Conservation (phyloP, 2,797 vertebrate genomes). For the Alauda arvensis region DNA sequence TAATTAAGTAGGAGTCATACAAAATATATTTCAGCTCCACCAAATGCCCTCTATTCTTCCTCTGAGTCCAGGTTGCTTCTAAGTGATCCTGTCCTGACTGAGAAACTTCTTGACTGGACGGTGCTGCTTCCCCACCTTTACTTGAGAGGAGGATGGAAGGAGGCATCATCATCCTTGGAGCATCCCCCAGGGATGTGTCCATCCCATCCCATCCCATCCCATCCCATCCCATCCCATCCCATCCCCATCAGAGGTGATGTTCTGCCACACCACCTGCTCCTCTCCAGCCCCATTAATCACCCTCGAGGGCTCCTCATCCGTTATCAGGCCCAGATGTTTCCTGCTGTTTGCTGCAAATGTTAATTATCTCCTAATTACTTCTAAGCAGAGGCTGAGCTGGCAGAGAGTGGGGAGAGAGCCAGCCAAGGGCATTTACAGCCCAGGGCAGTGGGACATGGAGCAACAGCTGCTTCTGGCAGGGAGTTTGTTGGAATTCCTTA, state of each 20-base stretch:
- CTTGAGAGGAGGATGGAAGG: not conserved
- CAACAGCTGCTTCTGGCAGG: not conserved
- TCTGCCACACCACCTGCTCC: rapidly evolving
- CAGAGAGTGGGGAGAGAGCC: not conserved
- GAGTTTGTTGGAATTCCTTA: not conserved
- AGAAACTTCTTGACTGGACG: rapidly evolving
- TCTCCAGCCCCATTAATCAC: conserved; percentile 35
- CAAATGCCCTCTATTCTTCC: not conserved
- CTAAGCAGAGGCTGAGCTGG: conserved; percentile 43
- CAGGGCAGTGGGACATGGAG: not conserved
- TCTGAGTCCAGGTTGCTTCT: not conserved
- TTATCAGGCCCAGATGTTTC: conserved; percentile 71
- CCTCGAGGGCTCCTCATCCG: not conserved
- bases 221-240: not conserved
- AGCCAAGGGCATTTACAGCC: conserved; percentile 45
- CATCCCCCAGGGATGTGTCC: rapidly evolving
- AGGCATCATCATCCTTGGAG: not conserved
- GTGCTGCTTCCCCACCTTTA: not conserved
- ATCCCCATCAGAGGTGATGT: rapidly evolving
- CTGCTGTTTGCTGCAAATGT: conserved; percentile 67
- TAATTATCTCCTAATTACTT: conserved; percentile 75
- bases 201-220: too few species aligned
- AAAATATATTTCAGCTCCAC: not conserved
- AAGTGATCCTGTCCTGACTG: not conserved
- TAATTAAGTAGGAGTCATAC: conserved; percentile 28